phyloP scores from a whole-genome alignment of 2,113 vertebrate species.

The Gallinago media region DNA sequence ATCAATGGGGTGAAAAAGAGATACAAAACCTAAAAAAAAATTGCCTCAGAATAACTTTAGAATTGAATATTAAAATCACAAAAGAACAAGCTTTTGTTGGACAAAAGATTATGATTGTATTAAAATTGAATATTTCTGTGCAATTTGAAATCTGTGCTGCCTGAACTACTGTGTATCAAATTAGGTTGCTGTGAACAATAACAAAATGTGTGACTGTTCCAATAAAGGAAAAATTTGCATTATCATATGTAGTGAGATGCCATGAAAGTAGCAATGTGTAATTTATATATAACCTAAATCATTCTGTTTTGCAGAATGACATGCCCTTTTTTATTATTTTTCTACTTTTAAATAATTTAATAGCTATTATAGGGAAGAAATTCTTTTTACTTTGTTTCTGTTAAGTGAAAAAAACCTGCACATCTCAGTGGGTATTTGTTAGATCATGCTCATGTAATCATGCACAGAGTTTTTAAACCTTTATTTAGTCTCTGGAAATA shows the following conservation, averaged over 20 bases:
- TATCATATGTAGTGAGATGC: slow-evolving; percentile 24
- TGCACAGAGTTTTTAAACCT: not conserved
- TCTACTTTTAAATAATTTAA: not conserved
- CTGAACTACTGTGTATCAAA: slow-evolving; percentile 53
- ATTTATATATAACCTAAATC: slow-evolving; percentile 45
- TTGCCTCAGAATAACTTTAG: slow-evolving; percentile 24
- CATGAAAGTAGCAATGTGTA: slow-evolving; percentile 21
- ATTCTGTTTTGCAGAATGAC: not conserved
- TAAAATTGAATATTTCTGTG: slow-evolving; percentile 53
- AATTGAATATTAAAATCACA: slow-evolving; percentile 15
- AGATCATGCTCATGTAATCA: not conserved
- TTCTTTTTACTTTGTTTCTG: not conserved
- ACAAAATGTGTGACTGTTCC: slow-evolving; percentile 35
- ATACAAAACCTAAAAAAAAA: slow-evolving; percentile 19
- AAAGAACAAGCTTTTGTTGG: slow-evolving; percentile 49
- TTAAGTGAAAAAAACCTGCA: not conserved
- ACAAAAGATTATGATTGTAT: slow-evolving; percentile 41
- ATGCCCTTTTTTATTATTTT: not conserved
- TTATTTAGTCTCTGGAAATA: not conserved
- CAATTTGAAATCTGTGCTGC: slow-evolving; percentile 26
- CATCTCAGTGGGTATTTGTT: not conserved
- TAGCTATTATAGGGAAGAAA: not conserved
- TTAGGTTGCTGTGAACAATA: slow-evolving; percentile 54
- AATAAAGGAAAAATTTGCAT: slow-evolving; percentile 22
- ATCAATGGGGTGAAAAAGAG: slow-evolving; percentile 27